phyloP scores from a whole-genome alignment of 2,888 invertebrate species.

The Agrochola circellaris region DNA sequence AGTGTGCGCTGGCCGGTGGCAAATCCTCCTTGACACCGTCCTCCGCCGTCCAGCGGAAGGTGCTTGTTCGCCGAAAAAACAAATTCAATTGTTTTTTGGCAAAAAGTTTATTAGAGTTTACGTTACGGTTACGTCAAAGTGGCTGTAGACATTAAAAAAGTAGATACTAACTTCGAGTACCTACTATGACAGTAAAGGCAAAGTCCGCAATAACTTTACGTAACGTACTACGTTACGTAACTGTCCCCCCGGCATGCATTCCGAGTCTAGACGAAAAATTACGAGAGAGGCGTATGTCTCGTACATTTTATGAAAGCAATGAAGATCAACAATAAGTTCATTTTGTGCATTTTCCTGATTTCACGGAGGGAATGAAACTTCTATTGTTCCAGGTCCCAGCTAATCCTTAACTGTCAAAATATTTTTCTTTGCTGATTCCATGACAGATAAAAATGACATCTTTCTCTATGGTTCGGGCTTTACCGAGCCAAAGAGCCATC shows the following conservation, averaged over 20 bases:
- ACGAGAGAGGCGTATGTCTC: no score
- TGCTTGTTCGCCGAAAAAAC: neutral
- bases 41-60: no score
- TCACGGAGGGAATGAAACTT: neutral
- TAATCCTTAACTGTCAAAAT: no score
- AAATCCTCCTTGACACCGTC: no score
- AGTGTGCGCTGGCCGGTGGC: no score
- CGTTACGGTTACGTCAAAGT: neutral
- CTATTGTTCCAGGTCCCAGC: neutral
- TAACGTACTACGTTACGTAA: constrained; percentile 28
- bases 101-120: neutral
- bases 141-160: neutral
- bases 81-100: neutral
- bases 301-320: neutral
- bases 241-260: neutral
- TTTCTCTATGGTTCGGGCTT: neutral
- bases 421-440: no score
- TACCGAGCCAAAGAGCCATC: neutral
- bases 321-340: neutral
- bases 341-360: neutral
- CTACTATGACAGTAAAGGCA: constrained; percentile 12
- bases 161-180: neutral
- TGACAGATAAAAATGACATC: no score
- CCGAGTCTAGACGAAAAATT: constrained; percentile 1
- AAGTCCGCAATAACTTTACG: constrained; percentile 33